These are phyloP conservation scores for Heliocidaris tuberculata DNA, from an alignment of 35 echinoderm and acorn worm species.

Conservation along the genomic window DNA sequence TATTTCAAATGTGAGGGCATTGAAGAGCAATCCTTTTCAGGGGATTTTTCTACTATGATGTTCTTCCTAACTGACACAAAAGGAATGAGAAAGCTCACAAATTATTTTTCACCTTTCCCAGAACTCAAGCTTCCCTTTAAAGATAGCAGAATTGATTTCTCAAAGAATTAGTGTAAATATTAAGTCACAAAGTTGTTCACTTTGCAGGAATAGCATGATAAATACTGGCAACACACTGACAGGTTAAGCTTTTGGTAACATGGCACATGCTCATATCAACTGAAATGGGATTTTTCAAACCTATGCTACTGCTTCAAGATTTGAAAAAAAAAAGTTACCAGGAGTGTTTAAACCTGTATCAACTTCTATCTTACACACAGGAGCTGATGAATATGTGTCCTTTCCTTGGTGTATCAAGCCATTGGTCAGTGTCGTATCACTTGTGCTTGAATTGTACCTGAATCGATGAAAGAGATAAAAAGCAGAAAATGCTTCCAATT, in stretches of 20 bases:
- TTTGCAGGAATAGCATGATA: too few relatives aligned
- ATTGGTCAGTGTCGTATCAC: slow-evolving; percentile 41
- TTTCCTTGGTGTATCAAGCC: background rate
- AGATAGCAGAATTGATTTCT: background rate
- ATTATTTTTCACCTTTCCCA: too few relatives aligned
- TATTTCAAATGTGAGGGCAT: too few relatives aligned
- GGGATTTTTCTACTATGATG: too few relatives aligned
- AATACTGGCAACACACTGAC: too few relatives aligned
- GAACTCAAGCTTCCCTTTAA: too few relatives aligned
- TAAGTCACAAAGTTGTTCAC: too few relatives aligned
- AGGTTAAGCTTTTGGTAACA: background rate
- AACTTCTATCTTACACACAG: background rate
- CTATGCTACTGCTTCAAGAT: too few relatives aligned
- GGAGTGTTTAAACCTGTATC: background rate
- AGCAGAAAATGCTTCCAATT: background rate
- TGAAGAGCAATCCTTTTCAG: too few relatives aligned
- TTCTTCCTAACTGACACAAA: too few relatives aligned
- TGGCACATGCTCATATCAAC: background rate
- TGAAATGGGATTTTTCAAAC: too few relatives aligned
- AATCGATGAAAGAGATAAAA: background rate
- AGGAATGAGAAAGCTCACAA: too few relatives aligned
- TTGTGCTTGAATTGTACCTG: slow-evolving; percentile 46
- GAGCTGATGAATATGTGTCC: background rate
- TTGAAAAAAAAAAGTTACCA: background rate
- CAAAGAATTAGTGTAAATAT: background rate